These are phyloP conservation scores for Hypocryptadius cinnamomeus DNA, from an alignment of 2,113 vertebrate genomes.

Conservation along the genomic window DNA sequence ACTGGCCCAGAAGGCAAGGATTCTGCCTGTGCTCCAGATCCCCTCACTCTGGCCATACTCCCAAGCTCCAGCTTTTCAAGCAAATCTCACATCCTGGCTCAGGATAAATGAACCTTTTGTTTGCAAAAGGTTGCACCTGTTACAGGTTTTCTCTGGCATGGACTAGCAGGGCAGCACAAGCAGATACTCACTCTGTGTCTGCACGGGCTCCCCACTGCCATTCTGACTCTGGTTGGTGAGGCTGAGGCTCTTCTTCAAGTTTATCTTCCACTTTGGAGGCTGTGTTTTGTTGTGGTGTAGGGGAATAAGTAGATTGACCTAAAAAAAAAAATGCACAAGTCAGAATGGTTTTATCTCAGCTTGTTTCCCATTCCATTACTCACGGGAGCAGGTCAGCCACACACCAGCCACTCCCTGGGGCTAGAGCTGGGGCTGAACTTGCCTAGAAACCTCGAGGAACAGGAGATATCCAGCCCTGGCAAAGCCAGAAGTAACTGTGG, in stretches of 20 bases:
- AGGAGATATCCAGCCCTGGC: neutral
- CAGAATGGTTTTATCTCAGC: neutral
- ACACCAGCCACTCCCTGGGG: neutral
- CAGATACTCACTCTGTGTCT: slow-evolving; percentile 12
- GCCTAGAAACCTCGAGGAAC: neutral
- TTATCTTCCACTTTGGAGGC: slow-evolving; percentile 27
- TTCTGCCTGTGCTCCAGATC: neutral
- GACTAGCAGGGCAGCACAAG: rapidly evolving
- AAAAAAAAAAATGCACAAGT: neutral
- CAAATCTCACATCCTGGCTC: neutral
- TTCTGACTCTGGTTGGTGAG: slow-evolving; percentile 35
- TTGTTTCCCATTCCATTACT: neutral
- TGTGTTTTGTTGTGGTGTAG: slow-evolving; percentile 17
- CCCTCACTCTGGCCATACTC: neutral
- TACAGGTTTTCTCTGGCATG: neutral
- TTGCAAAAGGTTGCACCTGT: neutral
- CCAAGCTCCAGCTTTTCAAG: neutral
- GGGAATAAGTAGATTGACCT: slow-evolving; percentile 60
- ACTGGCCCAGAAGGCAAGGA: neutral
- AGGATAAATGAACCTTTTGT: neutral
- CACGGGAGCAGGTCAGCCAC: neutral
- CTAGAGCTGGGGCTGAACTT: neutral
- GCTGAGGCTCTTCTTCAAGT: slow-evolving; percentile 15
- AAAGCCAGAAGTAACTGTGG: neutral
- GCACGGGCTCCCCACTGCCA: neutral